phyloP scores from a whole-genome alignment of 2,797 vertebrate genomes.

The Manis crassicaudata region DNA sequence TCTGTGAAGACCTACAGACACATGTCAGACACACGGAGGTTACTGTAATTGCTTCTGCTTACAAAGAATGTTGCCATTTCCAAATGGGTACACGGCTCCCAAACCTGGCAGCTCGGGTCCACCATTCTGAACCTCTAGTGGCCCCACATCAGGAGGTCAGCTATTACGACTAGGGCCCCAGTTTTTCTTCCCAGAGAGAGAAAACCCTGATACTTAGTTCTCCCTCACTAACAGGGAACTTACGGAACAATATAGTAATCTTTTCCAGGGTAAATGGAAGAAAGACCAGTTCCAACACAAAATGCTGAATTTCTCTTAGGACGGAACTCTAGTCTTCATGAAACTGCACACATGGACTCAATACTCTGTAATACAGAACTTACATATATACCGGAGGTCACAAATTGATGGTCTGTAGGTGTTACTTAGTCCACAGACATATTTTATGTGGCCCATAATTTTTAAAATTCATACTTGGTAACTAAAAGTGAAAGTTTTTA shows the following conservation, averaged over 20 bases:
- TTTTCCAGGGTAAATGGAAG: not conserved
- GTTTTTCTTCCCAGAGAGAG: not conserved
- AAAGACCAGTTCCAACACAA: not conserved
- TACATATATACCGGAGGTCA: not conserved
- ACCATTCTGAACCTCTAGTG: not conserved
- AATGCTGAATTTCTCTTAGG: not conserved
- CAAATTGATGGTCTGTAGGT: not conserved
- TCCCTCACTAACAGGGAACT: not conserved
- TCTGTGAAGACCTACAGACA: not conserved
- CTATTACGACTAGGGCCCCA: not conserved
- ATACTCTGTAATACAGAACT: not conserved
- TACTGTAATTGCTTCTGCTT: not conserved
- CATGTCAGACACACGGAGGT: too few relatives aligned
- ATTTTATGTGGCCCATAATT: not conserved
- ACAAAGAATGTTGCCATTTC: not conserved
- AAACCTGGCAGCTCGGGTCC: not conserved
- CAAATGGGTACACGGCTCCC: not conserved
- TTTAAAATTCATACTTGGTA: not conserved
- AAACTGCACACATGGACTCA: not conserved
- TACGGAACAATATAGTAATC: not conserved
- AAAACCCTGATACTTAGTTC: not conserved
- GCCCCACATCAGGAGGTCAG: not conserved
- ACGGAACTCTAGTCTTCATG: not conserved
- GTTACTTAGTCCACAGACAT: not conserved
- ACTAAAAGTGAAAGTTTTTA: too few relatives aligned